Percentiles rank a stretch among this genome's conserved stretches.
phyloP scores from a whole-genome alignment of 2,797 vertebrate genomes.

The Liparis tanakae region DNA sequence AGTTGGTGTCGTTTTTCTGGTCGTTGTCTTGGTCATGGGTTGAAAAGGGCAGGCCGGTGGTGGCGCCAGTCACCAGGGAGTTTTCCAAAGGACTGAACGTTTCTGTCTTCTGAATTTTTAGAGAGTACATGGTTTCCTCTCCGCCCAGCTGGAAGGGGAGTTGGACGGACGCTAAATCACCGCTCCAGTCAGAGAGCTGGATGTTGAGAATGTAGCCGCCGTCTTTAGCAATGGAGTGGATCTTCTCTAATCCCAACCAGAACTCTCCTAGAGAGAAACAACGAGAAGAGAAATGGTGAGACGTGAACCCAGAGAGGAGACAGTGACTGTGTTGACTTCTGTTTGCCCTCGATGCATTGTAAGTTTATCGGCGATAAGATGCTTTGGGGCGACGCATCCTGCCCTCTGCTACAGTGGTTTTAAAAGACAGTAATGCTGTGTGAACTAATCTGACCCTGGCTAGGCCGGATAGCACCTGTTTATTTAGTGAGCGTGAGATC shows the following conservation, averaged over 20 bases:
- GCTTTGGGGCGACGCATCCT: constrained; percentile 17
- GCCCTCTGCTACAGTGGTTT: not conserved
- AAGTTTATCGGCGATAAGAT: constrained; percentile 29
- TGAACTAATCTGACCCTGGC: constrained; percentile 31
- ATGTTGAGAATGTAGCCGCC: constrained; percentile 84
- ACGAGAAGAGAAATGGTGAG: constrained; percentile 9
- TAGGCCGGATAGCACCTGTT: constrained; percentile 14
- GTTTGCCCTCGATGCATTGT: constrained; percentile 12
- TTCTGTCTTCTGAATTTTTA: constrained; percentile 81
- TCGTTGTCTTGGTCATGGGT: constrained; percentile 94
- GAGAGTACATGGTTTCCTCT: constrained; percentile 87
- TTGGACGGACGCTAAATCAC: constrained; percentile 79
- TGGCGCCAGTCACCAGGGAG: constrained; percentile 77
- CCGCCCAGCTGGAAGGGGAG: constrained; percentile 87
- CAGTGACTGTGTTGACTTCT: not conserved
- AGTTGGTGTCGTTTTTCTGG: constrained; percentile 88
- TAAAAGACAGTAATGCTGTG: constrained; percentile 16
- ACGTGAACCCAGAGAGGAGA: not conserved
- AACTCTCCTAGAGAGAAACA: constrained; percentile 87
- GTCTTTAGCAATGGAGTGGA: constrained; percentile 84
- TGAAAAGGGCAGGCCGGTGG: constrained; percentile 89
- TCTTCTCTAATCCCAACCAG: constrained; percentile 94
- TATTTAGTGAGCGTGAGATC: constrained; percentile 34
- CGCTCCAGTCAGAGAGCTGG: constrained; percentile 90
- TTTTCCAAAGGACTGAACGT: constrained; percentile 83